phyloP scores from a whole-genome alignment of 2,888 invertebrate species.

The Diogma glabrata region DNA sequence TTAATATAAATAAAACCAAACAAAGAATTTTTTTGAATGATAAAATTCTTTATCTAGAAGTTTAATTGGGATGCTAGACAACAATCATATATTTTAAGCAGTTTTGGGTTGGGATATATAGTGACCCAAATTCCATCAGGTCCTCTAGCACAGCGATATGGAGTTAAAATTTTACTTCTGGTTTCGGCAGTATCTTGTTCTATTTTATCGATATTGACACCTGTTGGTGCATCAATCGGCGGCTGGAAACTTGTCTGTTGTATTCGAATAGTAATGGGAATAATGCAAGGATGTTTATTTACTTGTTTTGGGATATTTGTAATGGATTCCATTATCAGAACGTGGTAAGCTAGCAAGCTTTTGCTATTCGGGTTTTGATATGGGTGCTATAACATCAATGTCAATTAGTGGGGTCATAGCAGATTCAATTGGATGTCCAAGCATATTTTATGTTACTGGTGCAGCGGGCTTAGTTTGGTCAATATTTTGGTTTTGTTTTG shows the following conservation, averaged over 20 bases:
- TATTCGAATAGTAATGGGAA: conserved; percentile 59
- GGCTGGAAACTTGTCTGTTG: conserved; percentile 50
- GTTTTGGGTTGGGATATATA: conserved; percentile 73
- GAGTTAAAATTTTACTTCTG: conserved; percentile 56
- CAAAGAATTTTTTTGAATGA: too few relatives aligned
- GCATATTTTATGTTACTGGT: conserved; percentile 52
- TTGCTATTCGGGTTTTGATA: conserved; percentile 49
- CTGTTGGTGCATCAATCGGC: conserved; percentile 49
- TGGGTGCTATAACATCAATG: conserved; percentile 54
- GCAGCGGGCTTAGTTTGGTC: conserved; percentile 40
- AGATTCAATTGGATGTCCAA: conserved; percentile 51
- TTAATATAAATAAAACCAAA: too few relatives aligned
- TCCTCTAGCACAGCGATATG: conserved; percentile 57
- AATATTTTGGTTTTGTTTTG: conserved; percentile 42
- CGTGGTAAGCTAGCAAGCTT: conserved; percentile 46
- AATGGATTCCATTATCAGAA: conserved; percentile 57
- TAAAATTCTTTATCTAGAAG: too few relatives aligned
- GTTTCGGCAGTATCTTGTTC: conserved; percentile 42
- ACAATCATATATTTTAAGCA: conserved; percentile 50
- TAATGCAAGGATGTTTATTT: conserved; percentile 60
- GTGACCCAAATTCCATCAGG: conserved; percentile 60
- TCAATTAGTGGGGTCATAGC: conserved; percentile 51
- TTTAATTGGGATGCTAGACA: conserved; percentile 39
- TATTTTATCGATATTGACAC: conserved; percentile 51
- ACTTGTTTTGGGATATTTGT: conserved; percentile 60